These are phyloP conservation scores for Bembecia ichneumoniformis DNA, from an alignment of 2,888 invertebrate species.

Conservation along the genomic window DNA sequence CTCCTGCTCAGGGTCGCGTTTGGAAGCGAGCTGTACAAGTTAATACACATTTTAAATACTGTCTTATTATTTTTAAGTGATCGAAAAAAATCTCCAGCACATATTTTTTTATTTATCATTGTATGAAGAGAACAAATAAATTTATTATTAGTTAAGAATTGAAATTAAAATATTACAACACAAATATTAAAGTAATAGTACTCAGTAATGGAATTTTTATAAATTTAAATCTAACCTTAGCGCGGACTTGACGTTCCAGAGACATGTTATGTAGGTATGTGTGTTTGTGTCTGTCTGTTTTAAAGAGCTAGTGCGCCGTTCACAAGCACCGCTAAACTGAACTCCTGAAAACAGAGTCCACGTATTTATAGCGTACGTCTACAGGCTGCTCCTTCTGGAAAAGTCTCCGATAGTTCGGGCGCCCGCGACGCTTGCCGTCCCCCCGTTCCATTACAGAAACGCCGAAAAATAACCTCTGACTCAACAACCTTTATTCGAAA, in stretches of 20 bases:
- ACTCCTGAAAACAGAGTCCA: constrained; percentile 53
- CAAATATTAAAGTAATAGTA: no score
- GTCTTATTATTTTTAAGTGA: no score
- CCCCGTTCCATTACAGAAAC: constrained; percentile 7
- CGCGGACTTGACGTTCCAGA: constrained; percentile 92
- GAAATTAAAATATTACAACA: background rate
- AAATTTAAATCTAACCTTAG: constrained; percentile 76
- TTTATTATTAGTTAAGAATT: background rate
- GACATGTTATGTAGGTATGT: constrained; percentile 77
- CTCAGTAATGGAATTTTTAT: no score
- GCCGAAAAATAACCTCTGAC: constrained; percentile 55
- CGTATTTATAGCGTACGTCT: constrained; percentile 60
- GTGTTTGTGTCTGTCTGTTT: constrained; percentile 26
- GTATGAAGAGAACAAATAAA: no score
- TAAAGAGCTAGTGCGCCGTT: constrained; percentile 40
- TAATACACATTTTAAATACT: background rate
- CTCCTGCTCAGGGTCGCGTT: constrained; percentile 86
- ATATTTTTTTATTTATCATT: background rate
- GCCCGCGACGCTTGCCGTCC: constrained; percentile 31
- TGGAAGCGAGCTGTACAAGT: constrained; percentile 80
- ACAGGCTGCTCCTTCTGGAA: constrained; percentile 63
- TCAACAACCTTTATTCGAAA: constrained; percentile 39
- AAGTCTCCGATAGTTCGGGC: constrained; percentile 41
- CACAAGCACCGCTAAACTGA: constrained; percentile 61
- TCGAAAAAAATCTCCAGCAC: no score